These are phyloP conservation scores for Arrhamphus sclerolepis DNA, from an alignment of 2,797 vertebrate genomes.

Conservation along the genomic window DNA sequence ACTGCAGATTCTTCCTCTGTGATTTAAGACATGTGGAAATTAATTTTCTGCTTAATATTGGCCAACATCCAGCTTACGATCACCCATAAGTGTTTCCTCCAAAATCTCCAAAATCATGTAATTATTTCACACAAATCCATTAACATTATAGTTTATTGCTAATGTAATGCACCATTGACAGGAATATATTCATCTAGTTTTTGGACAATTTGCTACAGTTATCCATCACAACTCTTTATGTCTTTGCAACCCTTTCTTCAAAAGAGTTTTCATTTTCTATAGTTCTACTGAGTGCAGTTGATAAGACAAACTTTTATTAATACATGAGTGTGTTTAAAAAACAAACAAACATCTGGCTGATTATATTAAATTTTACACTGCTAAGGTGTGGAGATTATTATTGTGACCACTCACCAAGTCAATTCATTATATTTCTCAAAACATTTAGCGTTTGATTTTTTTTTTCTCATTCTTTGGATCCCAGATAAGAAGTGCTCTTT, in stretches of 20 bases:
- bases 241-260: not conserved
- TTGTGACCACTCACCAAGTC: not conserved
- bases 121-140: constrained; percentile 12
- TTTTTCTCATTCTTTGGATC: not conserved
- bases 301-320: not conserved
- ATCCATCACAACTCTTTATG: not conserved
- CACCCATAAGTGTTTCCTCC: constrained; percentile 23
- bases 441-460: not conserved
- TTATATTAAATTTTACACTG: not conserved
- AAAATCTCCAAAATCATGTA: constrained; percentile 35
- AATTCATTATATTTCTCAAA: not conserved
- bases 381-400: not conserved
- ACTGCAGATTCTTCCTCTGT: not conserved
- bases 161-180: not conserved
- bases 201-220: not conserved
- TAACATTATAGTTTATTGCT: constrained; percentile 1
- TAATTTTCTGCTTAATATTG: constrained; percentile 19
- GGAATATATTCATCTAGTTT: not conserved
- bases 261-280: constrained; percentile 10
- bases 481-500: constrained; percentile 8
- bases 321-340: constrained; percentile 1
- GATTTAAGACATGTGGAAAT: constrained; percentile 7
- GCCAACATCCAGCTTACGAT: constrained; percentile 5
- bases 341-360: constrained; percentile 8
- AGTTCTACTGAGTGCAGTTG: not conserved